Percentiles rank a stretch among this genome's conserved stretches.
Conservation (phyloP, 2,113 vertebrate species). For the Sisor rabdophorus region DNA sequence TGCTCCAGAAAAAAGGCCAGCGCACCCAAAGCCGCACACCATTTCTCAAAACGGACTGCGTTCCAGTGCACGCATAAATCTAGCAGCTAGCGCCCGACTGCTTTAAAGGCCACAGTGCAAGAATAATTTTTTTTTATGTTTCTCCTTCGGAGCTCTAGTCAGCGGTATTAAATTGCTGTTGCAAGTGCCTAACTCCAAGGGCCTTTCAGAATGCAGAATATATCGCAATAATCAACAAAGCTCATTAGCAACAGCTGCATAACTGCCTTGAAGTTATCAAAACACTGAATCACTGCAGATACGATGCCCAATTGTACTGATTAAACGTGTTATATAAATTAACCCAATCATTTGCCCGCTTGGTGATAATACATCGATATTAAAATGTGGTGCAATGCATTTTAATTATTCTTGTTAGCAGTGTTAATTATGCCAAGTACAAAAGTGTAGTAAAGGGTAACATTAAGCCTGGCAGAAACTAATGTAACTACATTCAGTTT, state of each 20-base stretch:
- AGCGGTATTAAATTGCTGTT: conserved; percentile 53
- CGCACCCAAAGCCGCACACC: background rate
- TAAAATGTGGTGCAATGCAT: background rate
- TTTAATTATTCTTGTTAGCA: conserved; percentile 8
- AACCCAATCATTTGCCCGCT: conserved; percentile 50
- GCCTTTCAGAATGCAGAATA: conserved; percentile 41
- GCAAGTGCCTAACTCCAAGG: conserved; percentile 39
- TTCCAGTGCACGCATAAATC: conserved; percentile 49
- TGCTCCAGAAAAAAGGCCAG: conserved; percentile 47
- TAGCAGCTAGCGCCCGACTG: conserved; percentile 44
- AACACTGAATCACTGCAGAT: conserved; percentile 28
- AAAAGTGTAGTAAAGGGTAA: background rate
- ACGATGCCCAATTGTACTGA: conserved; percentile 49
- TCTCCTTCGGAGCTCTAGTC: conserved; percentile 49
- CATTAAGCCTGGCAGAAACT: background rate
- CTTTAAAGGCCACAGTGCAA: conserved; percentile 48
- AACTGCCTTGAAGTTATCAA: conserved; percentile 38
- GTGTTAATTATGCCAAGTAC: background rate
- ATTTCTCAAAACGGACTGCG: conserved; percentile 47
- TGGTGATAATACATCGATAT: conserved; percentile 18
- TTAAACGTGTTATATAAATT: conserved; percentile 54
- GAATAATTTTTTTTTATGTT: conserved; percentile 40
- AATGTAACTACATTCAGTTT: background rate
- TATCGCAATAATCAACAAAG: conserved; percentile 50
- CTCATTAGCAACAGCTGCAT: conserved; percentile 56